phyloP scores from a whole-genome alignment of 2,888 invertebrate species.

The Dryomyza anilis region DNA sequence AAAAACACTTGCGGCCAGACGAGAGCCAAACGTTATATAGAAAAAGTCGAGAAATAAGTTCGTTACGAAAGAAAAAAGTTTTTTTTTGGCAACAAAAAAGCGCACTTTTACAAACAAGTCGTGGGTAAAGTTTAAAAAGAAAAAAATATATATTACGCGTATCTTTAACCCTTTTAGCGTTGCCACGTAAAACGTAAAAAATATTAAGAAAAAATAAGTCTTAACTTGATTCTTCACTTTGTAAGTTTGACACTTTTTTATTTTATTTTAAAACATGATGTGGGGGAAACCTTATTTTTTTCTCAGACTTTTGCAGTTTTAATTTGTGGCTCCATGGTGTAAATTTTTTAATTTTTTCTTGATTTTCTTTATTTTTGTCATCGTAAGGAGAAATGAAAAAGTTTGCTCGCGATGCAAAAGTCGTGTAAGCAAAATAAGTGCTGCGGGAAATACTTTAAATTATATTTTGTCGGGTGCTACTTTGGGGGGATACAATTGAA shows the following conservation, averaged over 20 bases:
- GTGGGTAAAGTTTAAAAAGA: too few relatives aligned
- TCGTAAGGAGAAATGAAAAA: not conserved
- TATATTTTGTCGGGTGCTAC: too few relatives aligned
- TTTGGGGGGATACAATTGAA: too few relatives aligned
- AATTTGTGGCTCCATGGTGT: too few relatives aligned
- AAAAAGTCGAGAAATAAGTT: slow-evolving; percentile 5
- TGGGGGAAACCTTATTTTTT: too few relatives aligned
- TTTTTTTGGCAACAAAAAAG: not conserved
- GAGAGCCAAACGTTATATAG: too few relatives aligned
- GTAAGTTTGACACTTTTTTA: not conserved
- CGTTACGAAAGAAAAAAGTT: not conserved
- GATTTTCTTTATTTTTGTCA: not conserved
- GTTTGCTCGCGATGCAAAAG: slow-evolving; percentile 17
- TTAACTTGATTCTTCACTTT: not conserved
- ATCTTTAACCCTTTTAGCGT: too few relatives aligned
- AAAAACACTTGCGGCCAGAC: slow-evolving; percentile 1
- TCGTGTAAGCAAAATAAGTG: slow-evolving; percentile 19
- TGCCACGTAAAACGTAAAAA: too few relatives aligned
- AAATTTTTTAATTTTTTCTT: not conserved
- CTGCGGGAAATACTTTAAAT: too few relatives aligned
- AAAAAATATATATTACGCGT: too few relatives aligned
- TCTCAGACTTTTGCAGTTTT: too few relatives aligned
- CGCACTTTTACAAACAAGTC: not conserved
- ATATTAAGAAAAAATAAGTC: not conserved
- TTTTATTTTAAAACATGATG: not conserved